Conservation (phyloP, 2,888 invertebrate genomes). For the Pemphredon lugubris region DNA sequence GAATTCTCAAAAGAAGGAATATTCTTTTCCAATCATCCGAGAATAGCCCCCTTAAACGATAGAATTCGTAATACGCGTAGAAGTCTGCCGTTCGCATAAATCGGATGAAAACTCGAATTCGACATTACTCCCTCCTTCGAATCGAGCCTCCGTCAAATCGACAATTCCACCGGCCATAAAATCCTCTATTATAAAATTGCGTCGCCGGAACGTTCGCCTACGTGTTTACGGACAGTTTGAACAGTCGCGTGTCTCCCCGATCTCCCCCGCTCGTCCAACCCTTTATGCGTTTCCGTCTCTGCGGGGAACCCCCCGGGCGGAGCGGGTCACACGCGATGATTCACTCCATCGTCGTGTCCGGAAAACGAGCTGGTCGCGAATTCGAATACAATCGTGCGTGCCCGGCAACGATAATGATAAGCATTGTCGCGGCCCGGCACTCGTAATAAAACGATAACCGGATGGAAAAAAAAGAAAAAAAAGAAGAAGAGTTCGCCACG, state of each 20-base stretch:
- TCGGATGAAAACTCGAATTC: no score
- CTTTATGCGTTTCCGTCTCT: slow-evolving; percentile 33
- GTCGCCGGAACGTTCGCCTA: slow-evolving; percentile 1
- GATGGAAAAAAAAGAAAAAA: no score
- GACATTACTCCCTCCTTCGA: no score
- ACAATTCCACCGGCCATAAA: no score
- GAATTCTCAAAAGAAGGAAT: no score
- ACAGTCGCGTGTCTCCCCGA: slow-evolving; percentile 19
- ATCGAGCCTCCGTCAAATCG: no score
- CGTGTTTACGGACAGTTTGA: slow-evolving; percentile 24
- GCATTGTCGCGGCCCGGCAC: slow-evolving; percentile 28
- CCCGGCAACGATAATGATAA: slow-evolving; percentile 57
- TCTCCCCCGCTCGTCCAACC: neutral
- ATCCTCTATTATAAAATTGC: neutral
- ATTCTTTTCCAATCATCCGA: no score
- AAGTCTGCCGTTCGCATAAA: no score
- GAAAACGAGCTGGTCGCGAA: slow-evolving; percentile 38
- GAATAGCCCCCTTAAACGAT: no score
- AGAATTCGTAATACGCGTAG: no score
- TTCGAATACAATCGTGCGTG: slow-evolving; percentile 52
- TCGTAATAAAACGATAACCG: slow-evolving; percentile 32
- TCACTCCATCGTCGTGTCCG: slow-evolving; percentile 41
- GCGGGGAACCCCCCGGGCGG: slow-evolving; percentile 22
- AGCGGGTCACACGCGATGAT: slow-evolving; percentile 48
- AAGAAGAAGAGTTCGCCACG: slow-evolving; percentile 7